phyloP scores from a whole-genome alignment of 2,888 invertebrate species.

The Anarsia innoxiella region DNA sequence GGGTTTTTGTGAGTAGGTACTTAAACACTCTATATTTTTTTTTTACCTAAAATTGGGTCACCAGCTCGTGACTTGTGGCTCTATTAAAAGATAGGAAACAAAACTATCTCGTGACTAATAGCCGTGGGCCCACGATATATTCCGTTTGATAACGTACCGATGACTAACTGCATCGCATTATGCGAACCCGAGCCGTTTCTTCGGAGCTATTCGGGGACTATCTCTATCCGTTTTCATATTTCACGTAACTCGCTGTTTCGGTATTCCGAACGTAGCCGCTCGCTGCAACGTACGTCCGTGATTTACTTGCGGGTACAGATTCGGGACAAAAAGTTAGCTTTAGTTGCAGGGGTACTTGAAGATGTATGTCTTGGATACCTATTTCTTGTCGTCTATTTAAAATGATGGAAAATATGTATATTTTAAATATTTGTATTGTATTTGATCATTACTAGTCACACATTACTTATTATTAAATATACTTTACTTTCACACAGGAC shows the following conservation, averaged over 20 bases:
- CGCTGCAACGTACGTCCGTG: slow-evolving; percentile 20
- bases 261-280: slow-evolving; percentile 26
- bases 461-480: too few species aligned
- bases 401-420: too few species aligned
- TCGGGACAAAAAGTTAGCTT: neutral
- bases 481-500: too few species aligned
- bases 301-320: slow-evolving; percentile 17
- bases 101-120: slow-evolving; percentile 45
- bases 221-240: slow-evolving; percentile 53
- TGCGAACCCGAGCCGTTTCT: slow-evolving; percentile 54
- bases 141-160: slow-evolving; percentile 52
- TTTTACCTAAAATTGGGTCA: too few species aligned
- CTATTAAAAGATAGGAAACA: neutral
- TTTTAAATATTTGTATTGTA: too few species aligned
- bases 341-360: neutral
- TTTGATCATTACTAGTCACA: too few species aligned
- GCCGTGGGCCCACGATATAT: slow-evolving; percentile 44
- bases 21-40: too few species aligned
- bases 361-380: neutral
- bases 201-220: slow-evolving; percentile 51
- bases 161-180: slow-evolving; percentile 60
- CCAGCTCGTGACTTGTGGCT: too few species aligned
- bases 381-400: neutral
- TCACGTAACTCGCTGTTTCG: slow-evolving; percentile 34
- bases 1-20: too few species aligned